Percentiles rank a stretch among this genome's conserved stretches.
Conservation (phyloP, 2,888 invertebrate genomes). For the Metacarcinus magister region DNA sequence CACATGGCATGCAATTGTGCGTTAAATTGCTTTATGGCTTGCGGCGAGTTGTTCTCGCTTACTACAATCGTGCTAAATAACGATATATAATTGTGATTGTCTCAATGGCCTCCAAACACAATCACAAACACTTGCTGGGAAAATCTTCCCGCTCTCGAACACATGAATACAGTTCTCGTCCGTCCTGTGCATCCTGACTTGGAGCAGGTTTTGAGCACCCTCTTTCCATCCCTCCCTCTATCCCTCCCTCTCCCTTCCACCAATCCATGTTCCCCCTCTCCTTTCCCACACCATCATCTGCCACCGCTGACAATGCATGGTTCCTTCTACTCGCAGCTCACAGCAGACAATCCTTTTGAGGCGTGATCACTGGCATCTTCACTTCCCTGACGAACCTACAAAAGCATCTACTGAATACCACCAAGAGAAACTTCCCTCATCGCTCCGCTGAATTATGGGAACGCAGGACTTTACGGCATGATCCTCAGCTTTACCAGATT, state of each 20-base stretch:
- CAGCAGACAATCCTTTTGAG: background rate
- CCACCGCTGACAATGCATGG: background rate
- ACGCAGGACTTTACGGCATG: background rate
- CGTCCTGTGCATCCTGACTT: background rate
- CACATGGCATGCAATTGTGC: slow-evolving; percentile 22
- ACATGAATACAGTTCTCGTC: background rate
- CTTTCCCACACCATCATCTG: background rate
- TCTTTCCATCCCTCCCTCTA: background rate
- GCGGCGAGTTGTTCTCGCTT: background rate
- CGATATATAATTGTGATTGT: background rate
- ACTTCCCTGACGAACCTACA: background rate
- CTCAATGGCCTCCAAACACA: background rate
- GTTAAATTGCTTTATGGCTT: slow-evolving; percentile 10
- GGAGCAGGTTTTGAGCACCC: background rate
- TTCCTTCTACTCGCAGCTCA: background rate
- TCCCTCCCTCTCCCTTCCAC: background rate
- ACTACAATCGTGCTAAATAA: background rate
- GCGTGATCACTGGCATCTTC: background rate
- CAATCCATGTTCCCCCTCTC: background rate
- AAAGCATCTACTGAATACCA: slow-evolving; percentile 9
- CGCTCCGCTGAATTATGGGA: slow-evolving; percentile 4
- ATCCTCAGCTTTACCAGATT: background rate
- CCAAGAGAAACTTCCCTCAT: background rate
- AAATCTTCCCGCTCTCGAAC: background rate
- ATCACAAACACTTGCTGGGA: background rate